Percentiles rank a stretch among this genome's conserved stretches.
phyloP scores from a whole-genome alignment of 2,797 vertebrate genomes.

The Poeciliopsis paucimaculata region DNA sequence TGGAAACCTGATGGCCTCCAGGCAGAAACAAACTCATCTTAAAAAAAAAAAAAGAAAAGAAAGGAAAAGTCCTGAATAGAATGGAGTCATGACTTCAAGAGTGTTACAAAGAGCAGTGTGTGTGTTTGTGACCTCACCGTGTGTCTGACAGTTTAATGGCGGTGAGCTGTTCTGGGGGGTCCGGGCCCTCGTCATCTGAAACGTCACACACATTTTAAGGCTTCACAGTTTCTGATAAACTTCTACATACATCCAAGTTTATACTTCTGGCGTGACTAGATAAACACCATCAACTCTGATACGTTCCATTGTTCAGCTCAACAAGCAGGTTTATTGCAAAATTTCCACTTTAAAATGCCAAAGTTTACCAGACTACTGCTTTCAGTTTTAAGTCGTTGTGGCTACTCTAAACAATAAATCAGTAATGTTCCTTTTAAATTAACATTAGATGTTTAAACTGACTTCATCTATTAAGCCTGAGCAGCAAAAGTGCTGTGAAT shows the following conservation, averaged over 20 bases:
- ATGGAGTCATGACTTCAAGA: not conserved
- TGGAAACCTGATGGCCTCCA: not conserved
- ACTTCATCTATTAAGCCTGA: too few relatives aligned
- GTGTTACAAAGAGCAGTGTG: not conserved
- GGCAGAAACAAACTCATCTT: not conserved
- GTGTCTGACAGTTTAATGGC: conserved; percentile 92
- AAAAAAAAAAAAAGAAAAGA: not conserved
- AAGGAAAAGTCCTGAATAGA: too few relatives aligned
- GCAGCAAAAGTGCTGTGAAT: too few relatives aligned
- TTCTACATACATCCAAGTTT: not conserved
- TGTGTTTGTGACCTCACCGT: conserved; percentile 80
- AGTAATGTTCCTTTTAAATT: too few relatives aligned
- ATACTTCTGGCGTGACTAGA: conserved; percentile 14
- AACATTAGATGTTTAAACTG: too few relatives aligned
- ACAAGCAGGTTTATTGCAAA: too few relatives aligned
- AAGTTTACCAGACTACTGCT: too few relatives aligned
- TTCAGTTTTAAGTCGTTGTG: too few relatives aligned
- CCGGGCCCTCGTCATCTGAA: conserved; percentile 91
- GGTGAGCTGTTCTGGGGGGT: conserved; percentile 96
- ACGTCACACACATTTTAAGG: conserved; percentile 35
- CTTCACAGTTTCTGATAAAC: not conserved
- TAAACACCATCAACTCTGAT: conserved; percentile 38
- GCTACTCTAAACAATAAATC: too few relatives aligned
- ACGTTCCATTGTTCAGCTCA: too few relatives aligned
- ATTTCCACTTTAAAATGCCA: too few relatives aligned